Evolutionary conservation across 2,113 vertebrate genomes (phyloP), one percentile per base, ranked within the genome.

Genomic region (Pantherophis guttatus): DNA sequence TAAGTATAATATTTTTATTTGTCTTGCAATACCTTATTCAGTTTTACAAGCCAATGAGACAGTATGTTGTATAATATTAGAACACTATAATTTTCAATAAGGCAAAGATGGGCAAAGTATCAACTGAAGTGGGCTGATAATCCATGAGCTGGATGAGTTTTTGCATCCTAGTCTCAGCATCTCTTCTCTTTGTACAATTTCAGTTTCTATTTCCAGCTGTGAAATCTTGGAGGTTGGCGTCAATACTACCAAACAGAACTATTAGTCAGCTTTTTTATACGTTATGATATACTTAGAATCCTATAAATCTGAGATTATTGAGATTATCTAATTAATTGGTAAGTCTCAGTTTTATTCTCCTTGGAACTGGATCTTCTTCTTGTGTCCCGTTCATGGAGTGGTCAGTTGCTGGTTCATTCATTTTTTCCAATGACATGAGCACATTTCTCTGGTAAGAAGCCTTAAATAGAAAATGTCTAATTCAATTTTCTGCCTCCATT

Each of bases 401-500:
- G 12, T 26, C 58, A 92, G n/a, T 39, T 81, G 7, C 33, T 39
- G 8, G 70, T 81, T 81, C 70, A 81, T 39, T 81, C 17, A 19
- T 81, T 21, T 81, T 81, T 81, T 21, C 15, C 39, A 62, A 26
- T 48, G 44, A 23, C 8, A 53, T 15, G 2, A n/a, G 23, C 15
- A 89, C 58, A 92, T 26, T 92, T 58, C 62, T 85, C 87, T 90
- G 39, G 39, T 29, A 85, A 57, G 75, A 89, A 92, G 50, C 62
- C 21, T 87, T 70, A 88, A 75, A 89, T 24, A 44, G 92, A 26
- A 55, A 89, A 81, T 52, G 52, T 55, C 53, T 58, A 90, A 85
- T 93, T 93, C 29, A 90, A 85, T 93, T 58, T 93, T 44, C 70
- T 58, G 39, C 65, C 39, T 85, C 89, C 33, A 85, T 58, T 29